Percentiles rank a stretch among this genome's conserved stretches.
These are phyloP conservation scores for Liasis olivaceus DNA, from an alignment of 2,797 vertebrate genomes.

Conservation along the genomic window DNA sequence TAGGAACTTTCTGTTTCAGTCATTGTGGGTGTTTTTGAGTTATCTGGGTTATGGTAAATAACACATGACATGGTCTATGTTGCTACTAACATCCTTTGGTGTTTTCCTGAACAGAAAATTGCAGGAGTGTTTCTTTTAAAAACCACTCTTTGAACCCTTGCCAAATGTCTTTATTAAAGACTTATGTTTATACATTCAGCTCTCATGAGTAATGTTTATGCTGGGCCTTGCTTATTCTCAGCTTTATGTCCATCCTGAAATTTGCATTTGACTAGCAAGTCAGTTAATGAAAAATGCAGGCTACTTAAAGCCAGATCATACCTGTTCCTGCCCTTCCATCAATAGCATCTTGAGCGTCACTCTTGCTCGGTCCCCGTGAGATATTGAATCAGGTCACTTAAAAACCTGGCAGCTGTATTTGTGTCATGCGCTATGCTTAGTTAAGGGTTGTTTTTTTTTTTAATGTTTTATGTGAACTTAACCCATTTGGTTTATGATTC, in stretches of 20 bases:
- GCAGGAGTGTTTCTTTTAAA: slow-evolving; percentile 1
- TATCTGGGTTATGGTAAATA: neutral
- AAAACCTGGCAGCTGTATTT: neutral
- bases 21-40: neutral
- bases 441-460: neutral
- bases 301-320: neutral
- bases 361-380: neutral
- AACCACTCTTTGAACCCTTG: slow-evolving; percentile 12
- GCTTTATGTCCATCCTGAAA: slow-evolving; percentile 9
- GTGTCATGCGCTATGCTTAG: neutral
- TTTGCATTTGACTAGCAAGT: slow-evolving; percentile 10
- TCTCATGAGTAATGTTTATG: slow-evolving; percentile 16
- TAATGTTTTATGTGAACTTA: neutral
- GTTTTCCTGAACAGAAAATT: neutral
- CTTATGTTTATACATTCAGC: neutral
- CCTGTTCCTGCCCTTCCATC: slow-evolving; percentile 18
- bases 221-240: neutral
- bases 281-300: neutral
- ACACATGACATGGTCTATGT: neutral
- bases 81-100: slow-evolving; percentile 24
- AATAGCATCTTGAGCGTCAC: neutral
- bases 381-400: neutral
- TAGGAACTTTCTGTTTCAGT: neutral
- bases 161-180: slow-evolving; percentile 3
- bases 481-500: neutral